Conservation (phyloP, 1,140 invertebrate genomes). For the Linepithema humile region DNA sequence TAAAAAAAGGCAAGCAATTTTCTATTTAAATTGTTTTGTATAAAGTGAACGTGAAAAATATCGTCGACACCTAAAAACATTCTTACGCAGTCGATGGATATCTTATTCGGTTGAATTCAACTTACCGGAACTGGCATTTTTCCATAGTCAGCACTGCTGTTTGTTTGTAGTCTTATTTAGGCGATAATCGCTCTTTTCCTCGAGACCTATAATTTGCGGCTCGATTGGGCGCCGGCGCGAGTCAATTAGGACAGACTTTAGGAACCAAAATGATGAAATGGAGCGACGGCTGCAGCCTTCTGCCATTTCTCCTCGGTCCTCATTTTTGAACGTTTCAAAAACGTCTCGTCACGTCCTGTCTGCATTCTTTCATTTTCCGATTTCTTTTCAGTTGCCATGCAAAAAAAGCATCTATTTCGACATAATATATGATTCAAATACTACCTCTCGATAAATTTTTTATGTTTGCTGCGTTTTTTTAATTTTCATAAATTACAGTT, state of each 20-base stretch:
- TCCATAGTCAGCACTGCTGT: slow-evolving; percentile 47
- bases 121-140: slow-evolving; percentile 21
- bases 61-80: slow-evolving; percentile 33
- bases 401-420: neutral
- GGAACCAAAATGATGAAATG: slow-evolving; percentile 22
- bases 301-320: slow-evolving; percentile 22
- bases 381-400: slow-evolving; percentile 6
- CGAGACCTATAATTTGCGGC: slow-evolving; percentile 71
- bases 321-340: slow-evolving; percentile 64
- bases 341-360: slow-evolving; percentile 75
- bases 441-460: neutral
- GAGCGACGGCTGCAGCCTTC: slow-evolving; percentile 36
- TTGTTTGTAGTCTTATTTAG: slow-evolving; percentile 60
- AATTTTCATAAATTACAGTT: neutral
- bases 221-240: slow-evolving; percentile 67
- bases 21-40: slow-evolving; percentile 13
- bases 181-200: slow-evolving; percentile 51
- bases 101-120: neutral
- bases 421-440: neutral
- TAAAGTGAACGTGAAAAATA: slow-evolving; percentile 24
- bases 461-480: neutral
- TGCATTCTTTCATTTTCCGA: slow-evolving; percentile 50
- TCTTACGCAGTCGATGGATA: slow-evolving; percentile 7
- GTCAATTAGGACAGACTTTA: slow-evolving; percentile 67
- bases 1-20: slow-evolving; percentile 30